phyloP scores from a whole-genome alignment of 2,888 invertebrate species.

The Helobdella robusta region DNA sequence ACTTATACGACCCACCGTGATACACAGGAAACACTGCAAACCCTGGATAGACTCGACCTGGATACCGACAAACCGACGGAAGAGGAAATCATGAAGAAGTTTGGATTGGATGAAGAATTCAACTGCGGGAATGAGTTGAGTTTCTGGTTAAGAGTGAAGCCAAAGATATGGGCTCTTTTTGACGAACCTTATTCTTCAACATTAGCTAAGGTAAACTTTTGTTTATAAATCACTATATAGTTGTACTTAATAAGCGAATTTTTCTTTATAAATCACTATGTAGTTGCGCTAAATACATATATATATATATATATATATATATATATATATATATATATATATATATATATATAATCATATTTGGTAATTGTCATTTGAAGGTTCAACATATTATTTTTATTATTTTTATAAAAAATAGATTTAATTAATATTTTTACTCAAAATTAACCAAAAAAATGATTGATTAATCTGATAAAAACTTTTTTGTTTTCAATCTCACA shows the following conservation, averaged over 20 bases:
- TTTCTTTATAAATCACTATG: too few species aligned
- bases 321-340: not conserved
- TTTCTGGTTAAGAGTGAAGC: conserved; percentile 85
- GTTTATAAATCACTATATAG: conserved; percentile 23
- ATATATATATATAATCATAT: not conserved
- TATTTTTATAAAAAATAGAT: not conserved
- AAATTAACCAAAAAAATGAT: not conserved
- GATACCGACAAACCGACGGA: conserved; percentile 93
- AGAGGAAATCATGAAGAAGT: conserved; percentile 92
- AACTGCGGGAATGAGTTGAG: conserved; percentile 48
- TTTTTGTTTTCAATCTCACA: conserved; percentile 25
- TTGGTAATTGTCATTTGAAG: not conserved
- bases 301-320: not conserved
- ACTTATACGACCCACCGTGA: conserved; percentile 80
- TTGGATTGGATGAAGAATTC: conserved; percentile 58
- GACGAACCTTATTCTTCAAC: conserved; percentile 98
- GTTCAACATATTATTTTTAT: not conserved
- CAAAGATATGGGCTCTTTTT: conserved; percentile 95
- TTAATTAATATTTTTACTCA: not conserved
- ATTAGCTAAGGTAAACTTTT: conserved; percentile 73
- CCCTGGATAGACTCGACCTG: conserved; percentile 88
- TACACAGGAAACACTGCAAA: conserved; percentile 95
- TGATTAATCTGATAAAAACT: not conserved
- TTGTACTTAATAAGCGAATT: not conserved
- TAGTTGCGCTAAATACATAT: not conserved